Evolutionary conservation across 1,140 invertebrate species (phyloP), one percentile per base, ranked within the genome.

Genomic region (Caligus rogercresseyi): DNA sequence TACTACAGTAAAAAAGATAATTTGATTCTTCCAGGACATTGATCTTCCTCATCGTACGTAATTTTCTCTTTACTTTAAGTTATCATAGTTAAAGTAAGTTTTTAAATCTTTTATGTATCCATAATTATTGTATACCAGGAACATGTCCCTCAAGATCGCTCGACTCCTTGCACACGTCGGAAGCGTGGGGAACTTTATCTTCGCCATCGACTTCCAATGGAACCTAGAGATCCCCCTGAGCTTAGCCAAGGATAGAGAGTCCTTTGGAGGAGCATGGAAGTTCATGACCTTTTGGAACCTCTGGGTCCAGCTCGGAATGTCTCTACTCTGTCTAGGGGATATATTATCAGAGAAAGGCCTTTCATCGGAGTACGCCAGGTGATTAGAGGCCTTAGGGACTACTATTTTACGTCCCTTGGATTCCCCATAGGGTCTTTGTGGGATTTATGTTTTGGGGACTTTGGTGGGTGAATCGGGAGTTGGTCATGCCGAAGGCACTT

Each of bases 381-480:
- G 3, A 7, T 57, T 3, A 20, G 25, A 57, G 25, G n/a, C 16
- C 16, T 23, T 15, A 1, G 57, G 15, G 61, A 63, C 20, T 19
- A 23, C 21, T 16, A 53, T 14, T 63, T 63, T 55, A 51, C 61
- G 16, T 54, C 61, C 43, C 7, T 53, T 16, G 61, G 43, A 4
- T 63, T 63, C 43, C 61, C 61, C 3, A 56, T 63, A n/a, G 31
- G 61, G 61, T 57, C 16, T 63, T 63, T 26, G 61, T 63, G 2
- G 61, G 61, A 7, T 16, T 55, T 54, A 63, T 63, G 2, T 63
- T 63, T 25, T 63, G 61, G 61, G 25, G 52, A 11, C 31, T 63
- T 15, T 63, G 25, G 24, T n/a, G n/a, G 3, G 31, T 63, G 3
- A 25, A 63, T 26, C 21, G 61, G n/a, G 54, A 63, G 23, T 54